phyloP scores from a whole-genome alignment of 2,113 vertebrate species.

The Oreochromis tanganicae region DNA sequence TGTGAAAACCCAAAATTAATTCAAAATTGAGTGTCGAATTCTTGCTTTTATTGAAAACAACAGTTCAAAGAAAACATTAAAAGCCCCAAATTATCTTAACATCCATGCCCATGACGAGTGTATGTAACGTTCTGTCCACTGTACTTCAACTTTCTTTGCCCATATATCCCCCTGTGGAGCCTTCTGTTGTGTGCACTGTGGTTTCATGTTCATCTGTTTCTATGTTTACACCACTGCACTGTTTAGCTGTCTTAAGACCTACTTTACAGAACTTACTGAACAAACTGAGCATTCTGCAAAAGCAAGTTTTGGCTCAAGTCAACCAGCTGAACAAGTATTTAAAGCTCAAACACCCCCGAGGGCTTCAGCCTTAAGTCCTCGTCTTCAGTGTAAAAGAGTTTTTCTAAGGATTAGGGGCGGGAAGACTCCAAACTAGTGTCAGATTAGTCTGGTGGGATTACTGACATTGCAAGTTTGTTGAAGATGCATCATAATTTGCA shows the following conservation, averaged over 20 bases:
- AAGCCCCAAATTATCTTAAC: not conserved
- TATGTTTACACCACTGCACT: not conserved
- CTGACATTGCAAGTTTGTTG: not conserved
- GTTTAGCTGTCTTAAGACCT: not conserved
- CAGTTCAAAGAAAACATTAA: not conserved
- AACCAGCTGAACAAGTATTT: not conserved
- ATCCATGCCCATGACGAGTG: not conserved
- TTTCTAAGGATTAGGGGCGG: not conserved
- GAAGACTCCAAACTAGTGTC: not conserved
- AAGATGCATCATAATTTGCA: not conserved
- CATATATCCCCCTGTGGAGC: not conserved
- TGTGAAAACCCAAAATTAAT: not conserved
- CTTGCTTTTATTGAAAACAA: not conserved
- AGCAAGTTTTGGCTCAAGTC: not conserved
- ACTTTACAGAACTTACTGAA: not conserved
- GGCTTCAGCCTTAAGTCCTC: not conserved
- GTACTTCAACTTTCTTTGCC: not conserved
- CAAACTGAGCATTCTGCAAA: not conserved
- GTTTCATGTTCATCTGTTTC: not conserved
- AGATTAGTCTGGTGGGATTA: not conserved
- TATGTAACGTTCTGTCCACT: not conserved
- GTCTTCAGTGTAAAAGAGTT: not conserved
- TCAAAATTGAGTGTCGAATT: not conserved
- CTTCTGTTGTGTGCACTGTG: not conserved
- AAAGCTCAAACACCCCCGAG: not conserved